Base-by-base conservation (phyloP, 2,113 vertebrate species). In the Catharus bicknelli region DNA sequence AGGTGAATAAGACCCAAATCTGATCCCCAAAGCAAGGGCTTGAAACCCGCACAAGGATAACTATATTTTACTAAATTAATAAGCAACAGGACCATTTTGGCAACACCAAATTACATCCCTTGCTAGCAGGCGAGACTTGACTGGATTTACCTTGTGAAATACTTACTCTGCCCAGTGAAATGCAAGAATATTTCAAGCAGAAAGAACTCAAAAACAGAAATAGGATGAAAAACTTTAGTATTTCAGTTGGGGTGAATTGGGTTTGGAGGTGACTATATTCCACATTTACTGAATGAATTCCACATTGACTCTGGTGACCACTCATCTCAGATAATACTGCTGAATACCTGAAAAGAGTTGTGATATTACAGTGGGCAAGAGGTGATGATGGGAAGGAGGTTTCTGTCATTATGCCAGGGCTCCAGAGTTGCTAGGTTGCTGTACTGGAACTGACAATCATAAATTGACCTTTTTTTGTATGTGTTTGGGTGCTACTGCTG, bases 1-100 rank as follows among this genome's bases (percentile, higher is more conserved):
- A 83, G 90, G 77, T 95, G 91, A 93, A 77, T 90, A 86, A 94
- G 88, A 89, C 42, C 48, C 87, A 91, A 67, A 11, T 64, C 20
- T 88, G 95, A 95, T 78, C 53, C 68, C 67, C 36, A 88, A 91
- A 90, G 63, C 47, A 93, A 92, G 67, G 3, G 15, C 81, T 95
- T 16, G 54, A 95, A 95, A 75, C 58, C n/a, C 93, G 75, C 57
- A 45, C 7, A 26, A 87, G 34, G 23, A 57, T 30, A 26, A 18
- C 16, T 67, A 40, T 53, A 59, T 79, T 84, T 57, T 86, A 22
- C 50, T 92, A 63, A 92, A 93, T 92, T 84, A 79, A 79, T 53
- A 48, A 63, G 74, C 36, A 90, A 84, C 16, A 76, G 40, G 53
- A 58, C 84, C 34, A 51, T 47, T 57, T 47, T 32, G 51, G 34